Conservation (phyloP, 2,888 invertebrate genomes). For the Homarus gammarus region DNA sequence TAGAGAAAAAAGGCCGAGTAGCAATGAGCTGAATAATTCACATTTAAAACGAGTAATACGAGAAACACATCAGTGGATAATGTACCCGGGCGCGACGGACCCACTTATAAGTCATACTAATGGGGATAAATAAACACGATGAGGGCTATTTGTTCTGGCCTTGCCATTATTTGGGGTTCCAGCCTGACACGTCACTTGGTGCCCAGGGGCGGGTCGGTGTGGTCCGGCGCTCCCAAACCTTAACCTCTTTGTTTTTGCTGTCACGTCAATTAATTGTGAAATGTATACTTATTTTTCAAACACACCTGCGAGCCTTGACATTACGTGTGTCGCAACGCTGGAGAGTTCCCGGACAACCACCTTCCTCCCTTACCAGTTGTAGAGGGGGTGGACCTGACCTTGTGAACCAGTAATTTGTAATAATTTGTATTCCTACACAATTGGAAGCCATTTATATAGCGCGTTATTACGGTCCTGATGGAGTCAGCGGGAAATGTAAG, state of each 20-base stretch:
- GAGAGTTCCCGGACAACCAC: too few species aligned
- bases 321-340: too few species aligned
- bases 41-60: background rate
- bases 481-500: background rate
- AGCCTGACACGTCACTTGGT: background rate
- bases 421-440: constrained; percentile 4
- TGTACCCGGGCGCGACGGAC: background rate
- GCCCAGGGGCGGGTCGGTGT: too few species aligned
- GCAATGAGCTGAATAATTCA: background rate
- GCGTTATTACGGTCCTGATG: background rate
- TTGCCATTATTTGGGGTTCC: background rate
- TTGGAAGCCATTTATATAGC: constrained; percentile 10
- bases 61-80: background rate
- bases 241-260: too few species aligned
- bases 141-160: background rate
- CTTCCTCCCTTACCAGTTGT: background rate
- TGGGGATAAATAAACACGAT: background rate
- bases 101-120: background rate
- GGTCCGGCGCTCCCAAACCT: too few species aligned
- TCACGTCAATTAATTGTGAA: too few species aligned
- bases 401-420: constrained; percentile 1
- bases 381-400: background rate
- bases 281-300: too few species aligned
- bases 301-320: too few species aligned
- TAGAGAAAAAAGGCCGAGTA: background rate